Percentiles rank a stretch among this genome's conserved stretches.
These are phyloP conservation scores for Spea multiplicata DNA, from an alignment of 2,113 vertebrate genomes.

Conservation along the genomic window DNA sequence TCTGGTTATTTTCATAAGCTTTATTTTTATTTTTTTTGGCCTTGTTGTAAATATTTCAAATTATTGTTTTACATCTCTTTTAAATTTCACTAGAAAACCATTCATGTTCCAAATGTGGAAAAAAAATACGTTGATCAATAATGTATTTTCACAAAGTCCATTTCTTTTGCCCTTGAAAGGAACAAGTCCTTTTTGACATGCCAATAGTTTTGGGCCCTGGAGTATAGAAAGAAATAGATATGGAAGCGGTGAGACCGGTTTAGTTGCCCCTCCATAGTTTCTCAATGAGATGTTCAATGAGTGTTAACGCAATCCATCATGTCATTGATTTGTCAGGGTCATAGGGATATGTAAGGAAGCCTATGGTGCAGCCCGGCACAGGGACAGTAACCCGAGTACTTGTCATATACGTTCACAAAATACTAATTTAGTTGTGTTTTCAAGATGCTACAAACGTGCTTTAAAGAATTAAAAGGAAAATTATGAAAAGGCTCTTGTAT, in stretches of 20 bases:
- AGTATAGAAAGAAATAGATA: slow-evolving; percentile 67
- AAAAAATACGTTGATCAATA: slow-evolving; percentile 7
- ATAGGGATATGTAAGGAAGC: slow-evolving; percentile 59
- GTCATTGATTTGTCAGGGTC: slow-evolving; percentile 66
- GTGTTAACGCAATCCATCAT: slow-evolving; percentile 74
- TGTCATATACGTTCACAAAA: slow-evolving; percentile 59
- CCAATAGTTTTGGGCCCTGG: slow-evolving; percentile 69
- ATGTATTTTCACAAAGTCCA: slow-evolving; percentile 38
- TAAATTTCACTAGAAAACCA: no score
- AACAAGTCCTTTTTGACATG: slow-evolving; percentile 57
- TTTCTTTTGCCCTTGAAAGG: slow-evolving; percentile 68
- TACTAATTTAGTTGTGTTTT: slow-evolving; percentile 52
- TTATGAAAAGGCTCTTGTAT: no score
- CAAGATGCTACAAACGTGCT: neutral
- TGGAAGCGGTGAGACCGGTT: slow-evolving; percentile 66
- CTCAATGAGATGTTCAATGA: slow-evolving; percentile 65
- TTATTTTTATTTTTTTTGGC: no score
- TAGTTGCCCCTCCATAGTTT: slow-evolving; percentile 68
- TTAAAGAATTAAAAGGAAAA: no score
- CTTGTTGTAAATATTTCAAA: no score
- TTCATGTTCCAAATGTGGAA: no score
- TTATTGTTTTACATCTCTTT: no score
- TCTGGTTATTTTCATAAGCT: no score
- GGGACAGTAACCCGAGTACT: slow-evolving; percentile 51
- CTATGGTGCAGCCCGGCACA: slow-evolving; percentile 50